Conservation (phyloP, 2,797 vertebrate genomes). For the Hephaestus fuliginosus region DNA sequence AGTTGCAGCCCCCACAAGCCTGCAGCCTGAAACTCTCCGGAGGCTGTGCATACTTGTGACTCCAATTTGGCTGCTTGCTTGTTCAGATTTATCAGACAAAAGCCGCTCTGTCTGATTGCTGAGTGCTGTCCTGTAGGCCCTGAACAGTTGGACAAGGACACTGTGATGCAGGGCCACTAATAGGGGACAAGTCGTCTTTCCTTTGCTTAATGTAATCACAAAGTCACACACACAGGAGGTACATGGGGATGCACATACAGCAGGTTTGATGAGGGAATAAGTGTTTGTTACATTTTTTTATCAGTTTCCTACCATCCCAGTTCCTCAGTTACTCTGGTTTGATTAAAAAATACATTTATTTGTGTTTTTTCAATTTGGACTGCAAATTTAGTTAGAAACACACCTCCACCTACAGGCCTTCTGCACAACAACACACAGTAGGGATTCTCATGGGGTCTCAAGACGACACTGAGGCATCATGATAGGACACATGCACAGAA, state of each 20-base stretch:
- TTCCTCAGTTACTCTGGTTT: not conserved
- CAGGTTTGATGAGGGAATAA: not conserved
- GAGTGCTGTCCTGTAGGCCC: conserved; percentile 49
- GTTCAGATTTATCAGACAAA: conserved; percentile 70
- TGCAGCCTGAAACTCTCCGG: conserved; percentile 34
- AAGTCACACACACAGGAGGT: conserved; percentile 34
- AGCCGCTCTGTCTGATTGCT: conserved; percentile 66
- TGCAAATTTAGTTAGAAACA: not conserved
- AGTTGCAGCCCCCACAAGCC: conserved; percentile 15
- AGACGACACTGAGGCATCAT: not conserved
- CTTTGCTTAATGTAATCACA: conserved; percentile 76
- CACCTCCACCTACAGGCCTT: conserved; percentile 42
- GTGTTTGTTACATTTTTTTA: not conserved
- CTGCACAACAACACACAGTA: not conserved
- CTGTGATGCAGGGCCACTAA: conserved; percentile 63
- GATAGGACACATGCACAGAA: not conserved
- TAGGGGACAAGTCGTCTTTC: conserved; percentile 70
- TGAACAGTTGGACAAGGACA: conserved; percentile 42
- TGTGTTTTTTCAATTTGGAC: not conserved
- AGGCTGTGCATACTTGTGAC: conserved; percentile 76
- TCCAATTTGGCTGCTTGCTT: conserved; percentile 72
- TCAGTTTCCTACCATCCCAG: not conserved
- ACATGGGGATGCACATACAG: not conserved
- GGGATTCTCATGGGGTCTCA: not conserved
- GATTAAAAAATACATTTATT: not conserved